Evolutionary conservation across 2,888 invertebrate species (phyloP).

Genomic region (Thereva nobilitata): DNA sequence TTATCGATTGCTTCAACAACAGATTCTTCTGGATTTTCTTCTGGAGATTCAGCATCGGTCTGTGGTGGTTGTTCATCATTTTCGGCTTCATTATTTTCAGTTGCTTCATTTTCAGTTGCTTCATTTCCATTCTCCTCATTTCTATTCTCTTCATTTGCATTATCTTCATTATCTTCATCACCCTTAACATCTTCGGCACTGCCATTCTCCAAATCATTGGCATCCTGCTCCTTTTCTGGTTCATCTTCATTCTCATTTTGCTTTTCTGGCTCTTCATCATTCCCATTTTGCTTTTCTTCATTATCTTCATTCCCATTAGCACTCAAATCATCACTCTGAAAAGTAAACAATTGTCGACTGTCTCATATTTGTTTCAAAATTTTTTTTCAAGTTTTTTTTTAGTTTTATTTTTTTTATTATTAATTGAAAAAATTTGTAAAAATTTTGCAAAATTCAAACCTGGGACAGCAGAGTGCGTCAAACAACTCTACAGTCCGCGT

Average conservation of each 20-base stretch:
- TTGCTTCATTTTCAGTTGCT: slow-evolving; percentile 39
- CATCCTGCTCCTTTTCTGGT: slow-evolving; percentile 7
- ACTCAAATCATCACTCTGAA: slow-evolving; percentile 56
- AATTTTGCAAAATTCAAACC: slow-evolving; percentile 8
- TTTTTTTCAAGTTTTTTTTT: slow-evolving; percentile 41
- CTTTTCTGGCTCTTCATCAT: slow-evolving; percentile 25
- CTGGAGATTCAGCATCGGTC: slow-evolving; percentile 38
- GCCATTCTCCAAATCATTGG: slow-evolving; percentile 4
- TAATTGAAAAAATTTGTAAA: slow-evolving; percentile 13
- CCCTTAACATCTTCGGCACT: slow-evolving; percentile 34
- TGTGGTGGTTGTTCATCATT: slow-evolving; percentile 15
- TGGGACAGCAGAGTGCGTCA: neutral
- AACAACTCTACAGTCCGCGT: too few relatives aligned
- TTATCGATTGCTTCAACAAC: slow-evolving; percentile 41
- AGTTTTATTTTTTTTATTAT: slow-evolving; percentile 34
- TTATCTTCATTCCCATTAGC: slow-evolving; percentile 40
- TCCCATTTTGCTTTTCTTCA: slow-evolving; percentile 18
- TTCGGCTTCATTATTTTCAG: slow-evolving; percentile 28
- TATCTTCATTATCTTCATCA: slow-evolving; percentile 38
- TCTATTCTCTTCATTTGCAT: slow-evolving; percentile 4
- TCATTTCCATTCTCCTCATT: slow-evolving; percentile 31
- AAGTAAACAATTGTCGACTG: slow-evolving; percentile 60
- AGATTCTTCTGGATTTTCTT: slow-evolving; percentile 43
- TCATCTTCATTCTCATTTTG: neutral
- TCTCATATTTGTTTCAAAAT: slow-evolving; percentile 49